Evolutionary conservation across 2,797 vertebrate genomes (phyloP).

Genomic region (Trematomus bernacchii): DNA sequence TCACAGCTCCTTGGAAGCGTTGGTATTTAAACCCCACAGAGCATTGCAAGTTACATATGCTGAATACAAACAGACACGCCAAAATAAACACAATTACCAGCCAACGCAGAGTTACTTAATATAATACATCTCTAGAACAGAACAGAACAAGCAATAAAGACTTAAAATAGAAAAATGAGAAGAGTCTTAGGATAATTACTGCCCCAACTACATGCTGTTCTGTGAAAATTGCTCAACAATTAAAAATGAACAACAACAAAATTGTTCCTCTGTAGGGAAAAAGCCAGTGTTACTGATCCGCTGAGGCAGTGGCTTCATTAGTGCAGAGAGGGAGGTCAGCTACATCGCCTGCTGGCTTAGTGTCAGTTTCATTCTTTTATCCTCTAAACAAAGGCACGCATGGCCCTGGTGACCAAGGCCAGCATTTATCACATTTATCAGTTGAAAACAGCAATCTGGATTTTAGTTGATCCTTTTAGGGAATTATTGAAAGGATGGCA

Average conservation of each 20-base stretch:
- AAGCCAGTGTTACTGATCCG: constrained; percentile 22
- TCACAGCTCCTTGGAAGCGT: constrained; percentile 10
- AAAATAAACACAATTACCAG: constrained; percentile 32
- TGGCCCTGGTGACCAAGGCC: constrained; percentile 34
- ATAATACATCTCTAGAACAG: constrained; percentile 24
- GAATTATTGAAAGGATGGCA: constrained; percentile 26
- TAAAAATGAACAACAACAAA: constrained; percentile 37
- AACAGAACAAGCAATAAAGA: constrained; percentile 23
- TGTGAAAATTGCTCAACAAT: constrained; percentile 27
- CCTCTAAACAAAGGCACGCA: constrained; percentile 51
- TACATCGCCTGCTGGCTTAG: constrained; percentile 55
- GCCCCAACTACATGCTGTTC: constrained; percentile 18
- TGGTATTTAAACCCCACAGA: constrained; percentile 16
- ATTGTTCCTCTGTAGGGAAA: constrained; percentile 34
- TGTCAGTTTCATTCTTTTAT: constrained; percentile 65
- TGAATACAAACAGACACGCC: constrained; percentile 16
- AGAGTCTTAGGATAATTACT: constrained; percentile 32
- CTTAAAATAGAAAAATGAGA: constrained; percentile 40
- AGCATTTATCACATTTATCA: constrained; percentile 60
- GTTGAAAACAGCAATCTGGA: constrained; percentile 49
- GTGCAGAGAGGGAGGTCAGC: constrained; percentile 58
- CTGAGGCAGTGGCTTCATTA: constrained; percentile 60
- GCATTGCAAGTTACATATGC: constrained; percentile 14
- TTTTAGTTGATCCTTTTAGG: constrained; percentile 38
- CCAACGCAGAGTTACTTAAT: constrained; percentile 15